Evolutionary conservation across 2,113 vertebrate genomes (phyloP).

Genomic region (Psilopsiagon aurifrons): DNA sequence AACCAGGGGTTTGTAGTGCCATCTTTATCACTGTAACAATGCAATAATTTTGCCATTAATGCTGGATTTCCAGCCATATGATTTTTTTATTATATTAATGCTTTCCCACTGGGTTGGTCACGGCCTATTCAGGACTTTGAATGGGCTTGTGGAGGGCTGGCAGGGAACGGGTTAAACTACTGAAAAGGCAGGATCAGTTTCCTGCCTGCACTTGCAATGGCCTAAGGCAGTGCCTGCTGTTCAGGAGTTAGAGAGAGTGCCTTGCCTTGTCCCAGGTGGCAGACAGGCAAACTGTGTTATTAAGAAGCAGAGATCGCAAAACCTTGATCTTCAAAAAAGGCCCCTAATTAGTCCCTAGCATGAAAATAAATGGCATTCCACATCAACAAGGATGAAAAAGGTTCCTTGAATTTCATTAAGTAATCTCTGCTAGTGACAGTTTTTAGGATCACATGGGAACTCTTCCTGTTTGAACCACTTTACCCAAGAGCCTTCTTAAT

Average conservation of each 20-base stretch:
- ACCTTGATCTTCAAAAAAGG: constrained; percentile 84
- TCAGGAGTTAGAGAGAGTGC: constrained; percentile 66
- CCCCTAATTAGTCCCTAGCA: constrained; percentile 83
- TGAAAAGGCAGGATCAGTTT: constrained; percentile 65
- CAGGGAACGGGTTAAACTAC: constrained; percentile 73
- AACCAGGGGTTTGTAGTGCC: background rate
- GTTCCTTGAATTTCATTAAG: constrained; percentile 67
- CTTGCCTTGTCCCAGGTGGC: constrained; percentile 84
- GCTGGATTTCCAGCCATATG: background rate
- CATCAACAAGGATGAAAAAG: constrained; percentile 67
- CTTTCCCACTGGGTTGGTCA: background rate
- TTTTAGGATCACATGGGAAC: constrained; percentile 52
- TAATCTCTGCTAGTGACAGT: constrained; percentile 65
- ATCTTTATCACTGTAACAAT: background rate
- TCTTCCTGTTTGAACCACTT: constrained; percentile 52
- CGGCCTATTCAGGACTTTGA: background rate
- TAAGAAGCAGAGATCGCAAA: constrained; percentile 80
- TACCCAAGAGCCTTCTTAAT: background rate
- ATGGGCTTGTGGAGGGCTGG: background rate
- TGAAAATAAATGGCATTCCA: constrained; percentile 81
- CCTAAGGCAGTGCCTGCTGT: constrained; percentile 80
- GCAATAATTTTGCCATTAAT: rapidly evolving
- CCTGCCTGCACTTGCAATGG: constrained; percentile 81
- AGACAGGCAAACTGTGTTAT: constrained; percentile 84
- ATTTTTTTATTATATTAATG: background rate